These are phyloP conservation scores for Tenualosa ilisha DNA, from an alignment of 2,797 vertebrate genomes.

Conservation along the genomic window DNA sequence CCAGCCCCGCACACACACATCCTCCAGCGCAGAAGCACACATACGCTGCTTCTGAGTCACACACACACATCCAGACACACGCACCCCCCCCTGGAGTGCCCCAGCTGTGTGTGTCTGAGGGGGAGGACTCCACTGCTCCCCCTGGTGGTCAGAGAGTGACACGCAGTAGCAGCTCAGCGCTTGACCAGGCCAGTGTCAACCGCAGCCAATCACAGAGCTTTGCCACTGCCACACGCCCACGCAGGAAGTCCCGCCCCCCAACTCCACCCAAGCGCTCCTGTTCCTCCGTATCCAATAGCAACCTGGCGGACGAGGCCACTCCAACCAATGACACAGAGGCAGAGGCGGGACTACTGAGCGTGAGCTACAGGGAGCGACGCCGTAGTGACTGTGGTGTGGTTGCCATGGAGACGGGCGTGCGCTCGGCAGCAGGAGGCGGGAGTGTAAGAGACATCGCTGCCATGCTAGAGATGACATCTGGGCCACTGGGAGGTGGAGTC, in stretches of 20 bases:
- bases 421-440: constrained; percentile 77
- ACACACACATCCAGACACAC: not conserved
- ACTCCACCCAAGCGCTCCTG: constrained; percentile 96
- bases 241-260: constrained; percentile 91
- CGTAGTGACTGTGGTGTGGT: constrained; percentile 84
- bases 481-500: constrained; percentile 84
- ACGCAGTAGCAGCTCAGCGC: constrained; percentile 74
- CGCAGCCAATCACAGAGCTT: constrained; percentile 88
- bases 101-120: constrained; percentile 83
- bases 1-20: not conserved
- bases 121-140: constrained; percentile 79
- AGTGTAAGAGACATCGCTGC: constrained; percentile 94
- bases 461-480: constrained; percentile 89
- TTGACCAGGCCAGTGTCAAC: constrained; percentile 89
- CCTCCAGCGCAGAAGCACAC: not conserved
- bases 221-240: constrained; percentile 86
- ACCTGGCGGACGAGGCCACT: constrained; percentile 76
- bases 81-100: constrained; percentile 71
- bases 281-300: constrained; percentile 88
- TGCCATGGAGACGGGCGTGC: constrained; percentile 63
- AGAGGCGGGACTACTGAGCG: constrained; percentile 65
- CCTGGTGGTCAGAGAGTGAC: constrained; percentile 77
- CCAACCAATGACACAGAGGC: constrained; percentile 55
- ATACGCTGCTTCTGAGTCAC: not conserved
- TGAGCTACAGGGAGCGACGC: constrained; percentile 78